Conservation (phyloP, 1,140 invertebrate species). For the Drosophila miranda region DNA sequence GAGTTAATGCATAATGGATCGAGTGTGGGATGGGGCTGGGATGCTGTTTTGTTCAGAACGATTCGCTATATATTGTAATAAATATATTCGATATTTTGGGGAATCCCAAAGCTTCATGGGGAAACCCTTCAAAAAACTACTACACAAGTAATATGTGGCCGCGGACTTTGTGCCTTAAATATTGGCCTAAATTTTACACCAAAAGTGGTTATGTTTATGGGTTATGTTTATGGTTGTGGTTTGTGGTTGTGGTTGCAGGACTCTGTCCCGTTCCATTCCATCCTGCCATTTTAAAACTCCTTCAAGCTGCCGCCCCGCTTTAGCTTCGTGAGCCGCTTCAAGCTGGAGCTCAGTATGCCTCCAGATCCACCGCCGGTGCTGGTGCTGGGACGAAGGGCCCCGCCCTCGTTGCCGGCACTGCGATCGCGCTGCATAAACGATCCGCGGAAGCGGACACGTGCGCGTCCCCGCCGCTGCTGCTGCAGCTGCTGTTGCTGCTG, state of each 20-base stretch:
- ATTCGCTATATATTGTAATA: constrained; percentile 15
- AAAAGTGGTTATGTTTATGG: too few relatives aligned
- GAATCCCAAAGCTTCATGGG: too few relatives aligned
- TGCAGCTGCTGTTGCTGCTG: constrained; percentile 27
- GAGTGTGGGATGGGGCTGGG: too few relatives aligned
- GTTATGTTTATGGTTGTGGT: too few relatives aligned
- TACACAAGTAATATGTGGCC: too few relatives aligned
- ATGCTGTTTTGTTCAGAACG: constrained; percentile 4
- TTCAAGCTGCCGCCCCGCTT: constrained; percentile 77
- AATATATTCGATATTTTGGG: too few relatives aligned
- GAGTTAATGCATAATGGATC: too few relatives aligned
- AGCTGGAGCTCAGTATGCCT: constrained; percentile 59
- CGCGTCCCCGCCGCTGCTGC: constrained; percentile 43
- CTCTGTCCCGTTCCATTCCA: too few relatives aligned
- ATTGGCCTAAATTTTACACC: too few relatives aligned
- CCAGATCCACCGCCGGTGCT: constrained; percentile 7
- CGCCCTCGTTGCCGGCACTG: constrained; percentile 22
- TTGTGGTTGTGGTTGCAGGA: too few relatives aligned
- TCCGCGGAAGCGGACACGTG: constrained; percentile 69
- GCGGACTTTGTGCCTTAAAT: too few relatives aligned
- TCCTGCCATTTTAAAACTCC: constrained; percentile 56
- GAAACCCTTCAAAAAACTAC: too few relatives aligned
- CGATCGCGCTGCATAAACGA: constrained; percentile 60
- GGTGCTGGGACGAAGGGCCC: not conserved
- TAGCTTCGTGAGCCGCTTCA: constrained; percentile 71